These are phyloP conservation scores for Tachystola acroxantha DNA, from an alignment of 2,888 invertebrate genomes.

Conservation along the genomic window DNA sequence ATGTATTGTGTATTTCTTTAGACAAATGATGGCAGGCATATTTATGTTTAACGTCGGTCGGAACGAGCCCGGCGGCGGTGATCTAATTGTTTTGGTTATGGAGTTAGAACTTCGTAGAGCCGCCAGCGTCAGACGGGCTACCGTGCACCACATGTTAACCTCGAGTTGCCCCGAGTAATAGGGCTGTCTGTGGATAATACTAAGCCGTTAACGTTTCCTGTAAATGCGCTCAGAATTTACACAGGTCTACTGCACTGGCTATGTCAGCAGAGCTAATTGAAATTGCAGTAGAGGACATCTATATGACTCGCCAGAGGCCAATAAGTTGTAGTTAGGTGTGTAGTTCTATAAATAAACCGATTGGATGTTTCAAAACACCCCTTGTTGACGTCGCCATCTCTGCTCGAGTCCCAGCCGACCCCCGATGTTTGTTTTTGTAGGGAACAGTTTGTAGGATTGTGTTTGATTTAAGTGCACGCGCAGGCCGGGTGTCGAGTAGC, in stretches of 20 bases:
- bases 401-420: slow-evolving; percentile 19
- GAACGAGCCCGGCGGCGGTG: slow-evolving; percentile 21
- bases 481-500: slow-evolving; percentile 29
- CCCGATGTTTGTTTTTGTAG: slow-evolving; percentile 53
- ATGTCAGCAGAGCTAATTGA: no score
- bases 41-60: no score
- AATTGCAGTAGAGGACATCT: no score
- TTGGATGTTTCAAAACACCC: slow-evolving; percentile 10
- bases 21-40: no score
- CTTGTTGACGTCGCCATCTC: slow-evolving; percentile 20
- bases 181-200: slow-evolving; percentile 47
- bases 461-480: slow-evolving; percentile 50
- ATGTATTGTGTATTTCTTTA: no score
- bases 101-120: neutral
- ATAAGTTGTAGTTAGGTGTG: no score
- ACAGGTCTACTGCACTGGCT: no score
- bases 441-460: slow-evolving; percentile 48
- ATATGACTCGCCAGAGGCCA: no score
- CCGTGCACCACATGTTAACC: slow-evolving; percentile 36
- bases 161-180: slow-evolving; percentile 36
- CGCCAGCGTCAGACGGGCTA: slow-evolving; percentile 22
- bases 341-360: slow-evolving; percentile 1
- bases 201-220: slow-evolving; percentile 37
- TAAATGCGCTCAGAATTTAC: no score
- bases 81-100: slow-evolving; percentile 58